Evolutionary conservation across 2,888 invertebrate genomes (phyloP).

Genomic region (Cyclophora albipunctata): DNA sequence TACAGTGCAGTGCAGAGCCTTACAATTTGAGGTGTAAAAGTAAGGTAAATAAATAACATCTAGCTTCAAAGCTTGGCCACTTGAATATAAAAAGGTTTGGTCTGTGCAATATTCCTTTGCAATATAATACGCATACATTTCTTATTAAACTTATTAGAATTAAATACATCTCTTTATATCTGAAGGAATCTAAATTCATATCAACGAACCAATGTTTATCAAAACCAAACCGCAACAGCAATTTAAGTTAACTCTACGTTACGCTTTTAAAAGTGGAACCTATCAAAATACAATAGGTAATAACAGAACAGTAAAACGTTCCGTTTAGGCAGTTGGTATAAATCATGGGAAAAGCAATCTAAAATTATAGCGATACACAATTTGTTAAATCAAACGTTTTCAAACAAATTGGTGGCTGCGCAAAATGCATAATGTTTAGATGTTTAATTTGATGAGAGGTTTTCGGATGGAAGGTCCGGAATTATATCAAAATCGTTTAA

Average conservation of each 20-base stretch:
- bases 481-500: slow-evolving; percentile 65
- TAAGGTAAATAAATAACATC: too few species aligned
- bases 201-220: too few species aligned
- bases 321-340: slow-evolving; percentile 39
- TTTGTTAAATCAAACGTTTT: slow-evolving; percentile 59
- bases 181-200: too few species aligned
- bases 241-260: neutral
- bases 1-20: too few species aligned
- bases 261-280: slow-evolving; percentile 8
- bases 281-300: slow-evolving; percentile 16
- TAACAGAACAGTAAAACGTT: slow-evolving; percentile 22
- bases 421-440: slow-evolving; percentile 65
- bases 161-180: too few species aligned
- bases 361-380: slow-evolving; percentile 39
- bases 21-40: too few species aligned
- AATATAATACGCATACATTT: too few species aligned
- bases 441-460: slow-evolving; percentile 67
- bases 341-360: slow-evolving; percentile 40
- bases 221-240: too few species aligned
- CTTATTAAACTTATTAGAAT: too few species aligned
- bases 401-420: slow-evolving; percentile 52
- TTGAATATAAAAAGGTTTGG: too few species aligned
- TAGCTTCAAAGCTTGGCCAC: too few species aligned
- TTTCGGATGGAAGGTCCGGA: slow-evolving; percentile 41
- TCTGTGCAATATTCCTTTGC: too few species aligned